Conservation (phyloP, 2,113 vertebrate species). For the Oreochromis niloticus region DNA sequence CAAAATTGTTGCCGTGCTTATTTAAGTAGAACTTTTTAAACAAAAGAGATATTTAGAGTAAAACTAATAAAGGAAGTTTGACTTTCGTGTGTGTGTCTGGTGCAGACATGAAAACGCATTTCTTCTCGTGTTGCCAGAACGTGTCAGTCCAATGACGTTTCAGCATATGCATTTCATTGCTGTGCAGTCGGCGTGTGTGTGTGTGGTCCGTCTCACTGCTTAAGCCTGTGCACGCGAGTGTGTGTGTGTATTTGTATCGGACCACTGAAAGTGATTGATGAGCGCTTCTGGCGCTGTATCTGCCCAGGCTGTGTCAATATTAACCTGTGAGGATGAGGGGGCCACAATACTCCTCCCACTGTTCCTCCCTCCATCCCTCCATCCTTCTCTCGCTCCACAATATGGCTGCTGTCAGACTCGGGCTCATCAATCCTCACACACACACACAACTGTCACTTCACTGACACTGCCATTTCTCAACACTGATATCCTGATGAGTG, state of each 20-base stretch:
- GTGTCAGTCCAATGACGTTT: background rate
- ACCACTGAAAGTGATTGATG: slow-evolving; percentile 62
- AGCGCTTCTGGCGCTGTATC: slow-evolving; percentile 50
- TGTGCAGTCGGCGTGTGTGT: background rate
- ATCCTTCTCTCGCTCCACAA: slow-evolving; percentile 44
- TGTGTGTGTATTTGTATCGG: slow-evolving; percentile 27
- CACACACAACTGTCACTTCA: slow-evolving; percentile 78
- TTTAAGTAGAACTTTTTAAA: slow-evolving; percentile 49
- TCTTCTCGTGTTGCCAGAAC: background rate
- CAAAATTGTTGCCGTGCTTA: slow-evolving; percentile 37
- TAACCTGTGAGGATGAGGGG: slow-evolving; percentile 68
- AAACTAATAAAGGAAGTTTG: slow-evolving; percentile 8
- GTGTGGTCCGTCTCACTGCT: slow-evolving; percentile 9
- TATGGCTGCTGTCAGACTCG: slow-evolving; percentile 55
- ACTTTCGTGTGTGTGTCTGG: background rate
- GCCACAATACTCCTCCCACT: slow-evolving; percentile 32
- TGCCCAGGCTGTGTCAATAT: slow-evolving; percentile 72
- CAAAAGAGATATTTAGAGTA: slow-evolving; percentile 1
- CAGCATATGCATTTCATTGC: background rate
- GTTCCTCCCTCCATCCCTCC: slow-evolving; percentile 27
- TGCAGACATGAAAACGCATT: background rate
- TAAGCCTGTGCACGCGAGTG: background rate
- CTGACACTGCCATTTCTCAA: slow-evolving; percentile 91
- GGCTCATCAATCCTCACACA: slow-evolving; percentile 53
- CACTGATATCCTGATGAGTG: slow-evolving; percentile 92